Evolutionary conservation across 2,113 vertebrate genomes (phyloP).

Genomic region (Empidonax traillii): DNA sequence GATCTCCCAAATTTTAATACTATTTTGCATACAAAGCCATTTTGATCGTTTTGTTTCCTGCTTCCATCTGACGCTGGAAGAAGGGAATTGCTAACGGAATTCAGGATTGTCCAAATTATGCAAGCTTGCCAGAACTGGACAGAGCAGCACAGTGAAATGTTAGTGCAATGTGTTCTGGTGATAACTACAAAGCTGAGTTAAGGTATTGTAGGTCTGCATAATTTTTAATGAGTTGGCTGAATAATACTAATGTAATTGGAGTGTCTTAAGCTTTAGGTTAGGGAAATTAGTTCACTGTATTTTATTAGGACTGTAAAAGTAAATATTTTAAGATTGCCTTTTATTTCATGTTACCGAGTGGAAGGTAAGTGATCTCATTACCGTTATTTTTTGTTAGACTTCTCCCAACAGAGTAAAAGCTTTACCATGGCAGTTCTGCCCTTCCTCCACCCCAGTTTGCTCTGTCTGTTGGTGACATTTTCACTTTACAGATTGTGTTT

Average conservation of each 20-base stretch:
- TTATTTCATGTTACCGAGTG: constrained; percentile 40
- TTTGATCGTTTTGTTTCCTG: neutral
- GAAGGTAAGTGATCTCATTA: constrained; percentile 77
- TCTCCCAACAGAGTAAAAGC: constrained; percentile 84
- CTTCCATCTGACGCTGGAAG: constrained; percentile 19
- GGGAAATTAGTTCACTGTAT: neutral
- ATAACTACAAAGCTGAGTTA: constrained; percentile 30
- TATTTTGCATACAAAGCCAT: neutral
- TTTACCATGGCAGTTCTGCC: constrained; percentile 33
- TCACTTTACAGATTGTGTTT: neutral
- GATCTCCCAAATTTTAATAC: constrained; percentile 20
- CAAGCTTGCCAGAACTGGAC: constrained; percentile 37
- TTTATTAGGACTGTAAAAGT: neutral
- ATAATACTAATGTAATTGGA: neutral
- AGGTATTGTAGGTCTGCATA: neutral
- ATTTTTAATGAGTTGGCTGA: constrained; percentile 38
- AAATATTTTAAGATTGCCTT: constrained; percentile 35
- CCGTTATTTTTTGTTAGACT: constrained; percentile 74
- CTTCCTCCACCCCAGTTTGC: constrained; percentile 52
- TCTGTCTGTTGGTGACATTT: constrained; percentile 29
- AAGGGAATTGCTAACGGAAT: neutral
- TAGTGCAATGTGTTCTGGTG: constrained; percentile 69
- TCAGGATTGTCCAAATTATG: neutral
- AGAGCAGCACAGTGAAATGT: constrained; percentile 63
- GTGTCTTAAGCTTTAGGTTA: neutral